Evolutionary conservation across 2,888 invertebrate species (phyloP).

Genomic region (Bimastos eiseni): DNA sequence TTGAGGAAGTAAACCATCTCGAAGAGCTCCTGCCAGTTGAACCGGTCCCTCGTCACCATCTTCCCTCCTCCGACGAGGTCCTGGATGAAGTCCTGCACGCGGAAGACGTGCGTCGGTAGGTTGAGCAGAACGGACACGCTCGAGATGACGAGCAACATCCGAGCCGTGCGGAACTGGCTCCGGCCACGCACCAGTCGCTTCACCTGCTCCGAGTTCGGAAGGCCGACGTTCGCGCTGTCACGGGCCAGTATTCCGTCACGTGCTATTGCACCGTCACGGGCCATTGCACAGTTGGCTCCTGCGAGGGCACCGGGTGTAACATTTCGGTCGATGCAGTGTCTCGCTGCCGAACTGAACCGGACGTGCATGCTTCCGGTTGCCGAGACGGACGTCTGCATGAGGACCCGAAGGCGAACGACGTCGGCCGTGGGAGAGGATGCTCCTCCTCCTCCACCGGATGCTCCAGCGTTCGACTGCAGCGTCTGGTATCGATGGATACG

Average conservation of each 20-base stretch:
- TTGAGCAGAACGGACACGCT: slow-evolving; percentile 52
- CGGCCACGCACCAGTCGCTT: slow-evolving; percentile 19
- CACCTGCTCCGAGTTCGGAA: not conserved
- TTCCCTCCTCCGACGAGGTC: slow-evolving; percentile 30
- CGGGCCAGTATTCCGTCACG: not conserved
- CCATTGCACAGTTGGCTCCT: not conserved
- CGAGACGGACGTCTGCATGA: not conserved
- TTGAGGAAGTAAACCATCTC: slow-evolving; percentile 40
- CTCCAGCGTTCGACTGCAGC: not conserved
- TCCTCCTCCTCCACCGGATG: not conserved
- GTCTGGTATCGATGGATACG: slow-evolving; percentile 34
- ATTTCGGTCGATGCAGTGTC: not conserved
- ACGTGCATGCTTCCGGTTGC: slow-evolving; percentile 6
- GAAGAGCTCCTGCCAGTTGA: slow-evolving; percentile 37
- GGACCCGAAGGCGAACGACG: not conserved
- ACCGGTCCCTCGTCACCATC: slow-evolving; percentile 21
- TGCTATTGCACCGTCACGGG: not conserved
- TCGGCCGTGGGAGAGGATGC: not conserved
- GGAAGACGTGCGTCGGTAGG: slow-evolving; percentile 54
- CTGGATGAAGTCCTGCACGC: slow-evolving; percentile 34
- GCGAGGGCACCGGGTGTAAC: not conserved
- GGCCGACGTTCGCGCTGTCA: not conserved
- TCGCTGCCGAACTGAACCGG: not conserved
- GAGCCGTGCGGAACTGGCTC: slow-evolving; percentile 39
- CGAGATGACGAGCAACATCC: slow-evolving; percentile 53